phyloP scores from a whole-genome alignment of 2,113 vertebrate genomes.

The Arizona elegans region DNA sequence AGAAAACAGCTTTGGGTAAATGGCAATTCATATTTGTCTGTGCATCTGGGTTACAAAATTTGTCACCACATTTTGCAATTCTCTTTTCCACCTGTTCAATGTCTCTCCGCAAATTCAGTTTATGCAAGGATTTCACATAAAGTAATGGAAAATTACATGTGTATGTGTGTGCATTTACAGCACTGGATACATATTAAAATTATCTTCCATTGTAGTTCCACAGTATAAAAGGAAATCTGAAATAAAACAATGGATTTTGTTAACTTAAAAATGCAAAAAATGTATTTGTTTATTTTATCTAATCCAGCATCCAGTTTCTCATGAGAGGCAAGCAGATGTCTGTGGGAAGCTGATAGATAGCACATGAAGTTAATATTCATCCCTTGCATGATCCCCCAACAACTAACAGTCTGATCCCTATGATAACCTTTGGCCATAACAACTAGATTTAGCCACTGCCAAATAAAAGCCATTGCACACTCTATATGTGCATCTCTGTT shows the following conservation, averaged over 20 bases:
- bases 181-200: background rate
- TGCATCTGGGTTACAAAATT: background rate
- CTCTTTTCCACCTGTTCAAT: background rate
- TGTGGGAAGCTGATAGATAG: background rate
- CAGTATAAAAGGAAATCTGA: background rate
- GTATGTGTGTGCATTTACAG: background rate
- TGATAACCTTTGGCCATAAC: background rate
- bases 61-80: background rate
- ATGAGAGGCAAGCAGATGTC: background rate
- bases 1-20: background rate
- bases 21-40: background rate
- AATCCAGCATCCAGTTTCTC: background rate
- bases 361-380: background rate
- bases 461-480: background rate
- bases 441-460: background rate
- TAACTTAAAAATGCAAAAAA: background rate
- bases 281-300: background rate
- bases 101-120: background rate
- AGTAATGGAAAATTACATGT: background rate
- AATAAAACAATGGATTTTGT: background rate
- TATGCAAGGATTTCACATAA: background rate
- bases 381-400: background rate
- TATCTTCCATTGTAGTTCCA: background rate
- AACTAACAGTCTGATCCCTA: background rate
- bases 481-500: background rate